phyloP scores from a whole-genome alignment of 2,888 invertebrate species.

The Amphipoea oculea region DNA sequence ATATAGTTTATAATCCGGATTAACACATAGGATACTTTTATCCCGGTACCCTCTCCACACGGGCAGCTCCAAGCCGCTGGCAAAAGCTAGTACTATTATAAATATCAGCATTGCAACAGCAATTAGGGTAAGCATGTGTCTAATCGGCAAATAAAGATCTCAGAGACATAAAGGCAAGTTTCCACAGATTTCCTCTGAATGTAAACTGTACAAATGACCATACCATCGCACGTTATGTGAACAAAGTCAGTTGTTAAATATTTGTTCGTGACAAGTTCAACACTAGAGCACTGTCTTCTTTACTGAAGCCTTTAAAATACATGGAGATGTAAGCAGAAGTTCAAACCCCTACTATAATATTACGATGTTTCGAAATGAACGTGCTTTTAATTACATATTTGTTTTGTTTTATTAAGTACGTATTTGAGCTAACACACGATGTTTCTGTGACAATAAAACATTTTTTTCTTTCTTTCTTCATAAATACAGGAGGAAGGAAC shows the following conservation, averaged over 20 bases:
- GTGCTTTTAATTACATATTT: neutral
- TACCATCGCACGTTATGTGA: conserved; percentile 41
- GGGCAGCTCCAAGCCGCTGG: neutral
- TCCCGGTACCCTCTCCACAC: neutral
- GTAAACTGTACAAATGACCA: conserved; percentile 22
- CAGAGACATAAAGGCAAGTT: neutral
- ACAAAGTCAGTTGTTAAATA: conserved; percentile 49
- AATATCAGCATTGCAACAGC: neutral
- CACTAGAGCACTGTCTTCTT: conserved; percentile 61
- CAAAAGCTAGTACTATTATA: neutral
- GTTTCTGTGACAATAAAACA: neutral
- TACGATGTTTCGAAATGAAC: neutral
- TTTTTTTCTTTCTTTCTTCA: neutral
- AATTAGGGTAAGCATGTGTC: conserved; percentile 20
- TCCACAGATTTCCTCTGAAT: neutral
- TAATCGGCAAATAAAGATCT: conserved; percentile 31
- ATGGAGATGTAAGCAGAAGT: conserved; percentile 60
- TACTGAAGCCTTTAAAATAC: conserved; percentile 61
- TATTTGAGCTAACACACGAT: neutral
- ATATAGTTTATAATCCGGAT: neutral
- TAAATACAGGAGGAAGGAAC: neutral
- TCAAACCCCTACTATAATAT: conserved; percentile 48
- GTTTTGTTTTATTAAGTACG: neutral
- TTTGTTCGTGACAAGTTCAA: conserved; percentile 68
- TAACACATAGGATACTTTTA: neutral